Evolutionary conservation across 2,888 invertebrate genomes (phyloP).

Genomic region (Synergus gifuensis): DNA sequence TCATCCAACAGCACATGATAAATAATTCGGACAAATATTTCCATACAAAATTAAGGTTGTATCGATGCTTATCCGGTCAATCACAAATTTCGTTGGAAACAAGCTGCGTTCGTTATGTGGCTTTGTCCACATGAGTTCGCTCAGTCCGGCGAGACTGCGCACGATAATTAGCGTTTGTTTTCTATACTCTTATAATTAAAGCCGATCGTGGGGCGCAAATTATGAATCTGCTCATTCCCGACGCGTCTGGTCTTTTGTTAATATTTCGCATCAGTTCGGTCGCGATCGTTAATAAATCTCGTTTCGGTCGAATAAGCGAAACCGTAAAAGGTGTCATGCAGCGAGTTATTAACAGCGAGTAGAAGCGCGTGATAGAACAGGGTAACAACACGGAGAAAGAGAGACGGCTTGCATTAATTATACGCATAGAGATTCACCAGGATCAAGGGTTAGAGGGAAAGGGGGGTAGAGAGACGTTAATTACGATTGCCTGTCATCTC

Average conservation of each 20-base stretch:
- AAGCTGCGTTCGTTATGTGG: slow-evolving; percentile 33
- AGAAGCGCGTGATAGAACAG: slow-evolving; percentile 29
- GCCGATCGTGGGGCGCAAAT: slow-evolving; percentile 17
- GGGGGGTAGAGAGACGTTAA: slow-evolving; percentile 64
- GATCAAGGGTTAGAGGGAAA: slow-evolving; percentile 17
- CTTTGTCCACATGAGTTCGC: slow-evolving; percentile 9
- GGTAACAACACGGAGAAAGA: not conserved
- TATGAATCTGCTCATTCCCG: slow-evolving; percentile 19
- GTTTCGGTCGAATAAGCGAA: slow-evolving; percentile 65
- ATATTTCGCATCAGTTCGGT: slow-evolving; percentile 47
- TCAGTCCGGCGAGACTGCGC: slow-evolving; percentile 5
- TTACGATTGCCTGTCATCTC: slow-evolving; percentile 64
- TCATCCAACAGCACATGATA: not conserved
- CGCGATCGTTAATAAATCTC: slow-evolving; percentile 69
- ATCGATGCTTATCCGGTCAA: slow-evolving; percentile 27
- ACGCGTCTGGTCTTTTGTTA: slow-evolving; percentile 53
- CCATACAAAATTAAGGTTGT: slow-evolving; percentile 29
- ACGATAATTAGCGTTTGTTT: slow-evolving; percentile 31
- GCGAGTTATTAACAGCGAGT: slow-evolving; percentile 30
- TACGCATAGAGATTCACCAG: slow-evolving; percentile 39
- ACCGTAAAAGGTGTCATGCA: slow-evolving; percentile 65
- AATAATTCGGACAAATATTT: slow-evolving; percentile 6
- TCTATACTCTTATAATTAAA: slow-evolving; percentile 37
- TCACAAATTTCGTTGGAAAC: slow-evolving; percentile 31
- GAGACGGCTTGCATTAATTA: slow-evolving; percentile 38